Evolutionary conservation across 92 coral and sea anemone genomes (phyloP), one percentile per base, ranked within the genome.

Genomic region (Phenganax stokvisi): DNA sequence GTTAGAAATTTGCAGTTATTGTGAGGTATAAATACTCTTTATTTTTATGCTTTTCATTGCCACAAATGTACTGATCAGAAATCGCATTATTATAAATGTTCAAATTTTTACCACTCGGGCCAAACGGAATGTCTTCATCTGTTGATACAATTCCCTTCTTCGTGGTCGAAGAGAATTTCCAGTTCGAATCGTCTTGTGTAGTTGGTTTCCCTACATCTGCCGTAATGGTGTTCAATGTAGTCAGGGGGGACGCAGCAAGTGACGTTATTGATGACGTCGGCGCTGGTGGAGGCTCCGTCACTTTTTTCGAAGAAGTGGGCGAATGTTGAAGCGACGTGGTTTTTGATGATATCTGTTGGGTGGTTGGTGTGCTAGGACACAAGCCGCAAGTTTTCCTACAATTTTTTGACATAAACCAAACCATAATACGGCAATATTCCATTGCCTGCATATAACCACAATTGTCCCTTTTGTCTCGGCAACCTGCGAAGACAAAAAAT

Each of bases 381-480:
- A 61, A 61, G 8, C 37, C 51, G 29, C 73, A 68, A 53, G 73
- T 68, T 68, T 68, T 28, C 0, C 73, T 15, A 37, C 73, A 68
- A 2, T 28, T 68, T 1, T 29, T 28, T 30, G 15, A 16, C 73
- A 68, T 68, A 68, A 30, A 68, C 13, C 6, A 29, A 6, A n/a
- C 12, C 53, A 68, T 28, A 30, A 68, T 2, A 8, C 73, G 31
- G 73, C 73, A 68, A 37, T 68, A 68, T 6, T 68, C 73, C 53
- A 28, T 68, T 30, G 73, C 15, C 47, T 68, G 6, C 9, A 68
- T 6, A 29, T 28, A 0, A 30, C 0, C 73, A 68, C 73, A 68
- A 16, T 68, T 68, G n/a, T 68, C 73, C 47, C 73, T 30, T 16
- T 3, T 68, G 64, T 75, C 80, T 27, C 31, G 62, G 67, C 80